Percentiles rank a stretch among this genome's conserved stretches.
These are phyloP conservation scores for Hirtodrosophila histrioides DNA, from an alignment of 2,888 invertebrate species.

Conservation along the genomic window DNA sequence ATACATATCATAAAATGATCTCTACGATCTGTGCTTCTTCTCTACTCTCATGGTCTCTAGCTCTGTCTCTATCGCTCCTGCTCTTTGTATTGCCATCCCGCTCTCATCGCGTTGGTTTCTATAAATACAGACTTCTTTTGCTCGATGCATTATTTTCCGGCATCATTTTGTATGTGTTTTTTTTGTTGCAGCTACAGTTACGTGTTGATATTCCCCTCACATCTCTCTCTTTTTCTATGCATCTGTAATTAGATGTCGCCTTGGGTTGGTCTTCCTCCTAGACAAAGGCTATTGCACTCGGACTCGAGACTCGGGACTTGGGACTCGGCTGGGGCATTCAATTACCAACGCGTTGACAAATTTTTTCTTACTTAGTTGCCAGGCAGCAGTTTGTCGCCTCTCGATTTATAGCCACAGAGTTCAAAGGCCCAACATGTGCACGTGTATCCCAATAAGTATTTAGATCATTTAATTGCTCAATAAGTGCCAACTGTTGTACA, in stretches of 20 bases:
- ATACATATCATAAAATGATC: slow-evolving; percentile 63
- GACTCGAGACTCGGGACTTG: not conserved
- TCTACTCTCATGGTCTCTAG: slow-evolving; percentile 10
- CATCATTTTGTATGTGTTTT: slow-evolving; percentile 24
- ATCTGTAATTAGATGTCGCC: slow-evolving; percentile 63
- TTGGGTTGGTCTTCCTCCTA: slow-evolving; percentile 64
- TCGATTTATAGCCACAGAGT: slow-evolving; percentile 46
- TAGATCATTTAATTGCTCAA: slow-evolving; percentile 59
- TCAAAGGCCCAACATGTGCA: slow-evolving; percentile 55
- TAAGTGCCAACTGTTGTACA: slow-evolving; percentile 56
- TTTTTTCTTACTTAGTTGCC: slow-evolving; percentile 30
- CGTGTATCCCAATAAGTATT: slow-evolving; percentile 38
- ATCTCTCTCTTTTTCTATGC: slow-evolving; percentile 1
- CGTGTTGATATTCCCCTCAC: slow-evolving; percentile 42
- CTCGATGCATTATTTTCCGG: slow-evolving; percentile 48
- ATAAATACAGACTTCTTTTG: slow-evolving; percentile 52
- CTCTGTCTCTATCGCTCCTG: not conserved
- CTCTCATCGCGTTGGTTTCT: slow-evolving; percentile 67
- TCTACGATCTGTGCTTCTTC: slow-evolving; percentile 19
- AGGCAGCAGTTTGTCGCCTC: slow-evolving; percentile 11
- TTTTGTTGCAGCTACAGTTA: slow-evolving; percentile 64
- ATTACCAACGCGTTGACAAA: slow-evolving; percentile 74
- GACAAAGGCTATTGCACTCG: slow-evolving; percentile 73
- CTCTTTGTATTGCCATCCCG: slow-evolving; percentile 12
- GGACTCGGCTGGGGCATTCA: slow-evolving; percentile 42